A percentile compares a stretch with the other conserved stretches of the same genome.
phyloP scores from a whole-genome alignment of 2,797 vertebrate species.

The Parauchenoglanis ngamensis region DNA sequence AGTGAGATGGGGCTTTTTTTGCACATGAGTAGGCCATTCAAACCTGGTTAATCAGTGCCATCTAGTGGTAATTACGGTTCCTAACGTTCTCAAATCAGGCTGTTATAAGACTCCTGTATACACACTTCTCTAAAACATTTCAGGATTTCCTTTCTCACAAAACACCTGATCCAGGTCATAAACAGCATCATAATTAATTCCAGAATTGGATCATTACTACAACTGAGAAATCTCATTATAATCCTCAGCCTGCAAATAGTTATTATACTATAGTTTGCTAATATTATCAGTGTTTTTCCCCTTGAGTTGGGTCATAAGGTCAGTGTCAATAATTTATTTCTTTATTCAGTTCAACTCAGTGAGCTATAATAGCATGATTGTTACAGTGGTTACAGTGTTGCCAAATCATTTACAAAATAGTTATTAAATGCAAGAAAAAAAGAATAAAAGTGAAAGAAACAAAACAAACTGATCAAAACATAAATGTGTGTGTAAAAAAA shows the following conservation, averaged over 20 bases:
- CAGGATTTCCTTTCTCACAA: neutral
- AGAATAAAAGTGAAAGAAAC: neutral
- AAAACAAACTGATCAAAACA: neutral
- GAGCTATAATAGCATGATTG: neutral
- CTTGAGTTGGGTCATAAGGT: too few relatives aligned
- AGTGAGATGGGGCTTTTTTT: neutral
- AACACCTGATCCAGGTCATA: neutral
- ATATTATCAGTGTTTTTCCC: neutral
- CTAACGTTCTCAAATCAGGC: neutral
- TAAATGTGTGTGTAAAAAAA: neutral
- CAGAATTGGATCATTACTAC: neutral
- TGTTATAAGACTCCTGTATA: neutral
- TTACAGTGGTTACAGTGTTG: neutral
- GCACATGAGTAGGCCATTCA: neutral
- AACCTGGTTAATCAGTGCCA: slow-evolving; percentile 37
- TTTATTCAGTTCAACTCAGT: neutral
- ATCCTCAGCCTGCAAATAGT: neutral
- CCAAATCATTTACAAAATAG: neutral
- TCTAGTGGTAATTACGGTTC: slow-evolving; percentile 30
- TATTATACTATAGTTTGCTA: neutral
- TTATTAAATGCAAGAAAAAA: neutral
- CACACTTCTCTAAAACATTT: neutral
- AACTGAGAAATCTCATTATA: neutral
- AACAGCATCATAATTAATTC: too few relatives aligned
- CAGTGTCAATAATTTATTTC: neutral